Base-by-base conservation (phyloP, 2,797 vertebrate genomes). In the Petrocephalus sullivani region DNA sequence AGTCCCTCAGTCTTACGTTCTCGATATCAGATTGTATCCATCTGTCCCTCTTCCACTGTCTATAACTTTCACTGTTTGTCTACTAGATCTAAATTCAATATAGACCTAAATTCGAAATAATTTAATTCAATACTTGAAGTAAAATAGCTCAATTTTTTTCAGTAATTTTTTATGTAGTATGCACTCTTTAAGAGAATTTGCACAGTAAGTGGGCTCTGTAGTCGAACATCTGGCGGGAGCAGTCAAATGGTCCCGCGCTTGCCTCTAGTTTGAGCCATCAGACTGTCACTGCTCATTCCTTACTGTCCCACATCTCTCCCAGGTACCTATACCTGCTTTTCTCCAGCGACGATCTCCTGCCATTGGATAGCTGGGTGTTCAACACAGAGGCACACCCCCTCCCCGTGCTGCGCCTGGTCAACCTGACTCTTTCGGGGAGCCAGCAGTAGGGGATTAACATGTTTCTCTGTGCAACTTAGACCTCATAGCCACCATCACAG, bases 301-400 rank as follows among this genome's bases (percentile, higher is more conserved):
- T 54, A 53, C n/a, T 9, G 75, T 1, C n/a, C 14, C 61, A 4
- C n/a, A 61, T 37, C 78, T 88, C 7, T 89, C 87, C 49, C 93
- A 99, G 98, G 95, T 99, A 99, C 92, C 96, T 99, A 92, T 99
- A 99, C 93, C 96, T 99, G 94, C 94, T 99, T 89, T 99, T 99
- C 96, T 99, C 98, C 93, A 96, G 94, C 2, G 98, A 99, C 71
- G 97, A 99, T 92, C 96, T 99, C 91, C 95, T 99, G 94, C 71
- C 71, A 19, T 46, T 78, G 71, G 71, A 78, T 78, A 78, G 37
- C 71, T 78, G 71, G 71, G 71, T 78, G 71, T 46, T 78, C 71
- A 78, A 78, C 71, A 78, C 71, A 78, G 71, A 78, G 16, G 71
- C 71, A 8, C 71, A 78, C 37, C 71, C 71, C 37, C 71, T 78